Evolutionary conservation across 2,113 vertebrate genomes (phyloP).

Genomic region (Tragulus kanchil): DNA sequence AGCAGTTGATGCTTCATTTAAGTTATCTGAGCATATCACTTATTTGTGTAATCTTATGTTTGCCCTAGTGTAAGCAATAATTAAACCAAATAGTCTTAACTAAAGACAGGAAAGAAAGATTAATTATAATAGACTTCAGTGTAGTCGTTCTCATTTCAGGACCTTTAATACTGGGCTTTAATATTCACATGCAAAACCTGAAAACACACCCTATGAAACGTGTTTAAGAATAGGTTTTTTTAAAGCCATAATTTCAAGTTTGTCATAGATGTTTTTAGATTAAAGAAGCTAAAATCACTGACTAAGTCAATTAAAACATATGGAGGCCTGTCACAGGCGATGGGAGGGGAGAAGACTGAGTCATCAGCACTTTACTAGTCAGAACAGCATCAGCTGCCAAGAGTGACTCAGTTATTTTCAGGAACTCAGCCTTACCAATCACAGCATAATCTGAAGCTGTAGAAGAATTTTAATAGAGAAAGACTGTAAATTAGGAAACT

Average conservation of each 20-base stretch:
- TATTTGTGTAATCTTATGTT: not conserved
- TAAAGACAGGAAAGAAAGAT: constrained; percentile 30
- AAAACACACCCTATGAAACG: not conserved
- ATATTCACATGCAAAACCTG: not conserved
- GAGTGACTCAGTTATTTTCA: constrained; percentile 56
- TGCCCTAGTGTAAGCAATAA: constrained; percentile 31
- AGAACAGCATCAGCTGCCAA: not conserved
- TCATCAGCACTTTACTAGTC: not conserved
- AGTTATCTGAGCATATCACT: not conserved
- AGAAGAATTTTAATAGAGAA: not conserved
- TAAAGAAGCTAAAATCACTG: not conserved
- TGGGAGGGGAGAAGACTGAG: not conserved
- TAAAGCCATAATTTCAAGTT: constrained; percentile 46
- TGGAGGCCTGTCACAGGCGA: not conserved
- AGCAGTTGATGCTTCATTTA: not conserved
- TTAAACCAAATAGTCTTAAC: not conserved
- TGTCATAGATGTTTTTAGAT: not conserved
- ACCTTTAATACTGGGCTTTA: not conserved
- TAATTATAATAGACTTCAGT: not conserved
- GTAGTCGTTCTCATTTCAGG: not conserved
- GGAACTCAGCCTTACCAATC: constrained; percentile 11
- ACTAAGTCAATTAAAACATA: constrained; percentile 29
- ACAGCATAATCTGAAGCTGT: not conserved
- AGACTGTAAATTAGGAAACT: not conserved
- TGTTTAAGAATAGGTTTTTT: constrained; percentile 29